Conservation (phyloP, 2,797 vertebrate species). For the Acridotheres tristis region DNA sequence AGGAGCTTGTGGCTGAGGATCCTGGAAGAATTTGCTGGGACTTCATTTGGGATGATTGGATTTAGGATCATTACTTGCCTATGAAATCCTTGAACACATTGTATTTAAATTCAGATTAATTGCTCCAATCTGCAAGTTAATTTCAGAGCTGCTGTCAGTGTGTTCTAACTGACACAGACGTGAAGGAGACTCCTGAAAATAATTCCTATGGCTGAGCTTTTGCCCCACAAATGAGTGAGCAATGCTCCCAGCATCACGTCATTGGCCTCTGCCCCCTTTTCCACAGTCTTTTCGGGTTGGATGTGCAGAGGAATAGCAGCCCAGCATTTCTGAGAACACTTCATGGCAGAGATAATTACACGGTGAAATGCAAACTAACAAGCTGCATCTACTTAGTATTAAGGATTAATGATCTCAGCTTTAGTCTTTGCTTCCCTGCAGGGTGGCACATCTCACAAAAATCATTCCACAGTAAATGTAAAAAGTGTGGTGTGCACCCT, state of each 20-base stretch:
- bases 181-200: neutral
- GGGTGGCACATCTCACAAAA: neutral
- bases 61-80: neutral
- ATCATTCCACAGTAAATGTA: neutral
- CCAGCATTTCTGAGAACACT: neutral
- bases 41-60: neutral
- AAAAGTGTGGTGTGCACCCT: neutral
- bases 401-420: constrained; percentile 38
- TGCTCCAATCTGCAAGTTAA: neutral
- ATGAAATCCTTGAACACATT: neutral
- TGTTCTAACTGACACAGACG: neutral
- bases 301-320: neutral
- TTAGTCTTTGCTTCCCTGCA: constrained; percentile 3
- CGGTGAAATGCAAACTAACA: constrained; percentile 27
- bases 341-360: neutral
- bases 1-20: neutral
- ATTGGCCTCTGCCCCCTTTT: neutral
- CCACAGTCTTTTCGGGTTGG: accelerated
- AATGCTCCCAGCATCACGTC: accelerated
- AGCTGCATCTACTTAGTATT: constrained; percentile 24
- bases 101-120: neutral
- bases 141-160: neutral
- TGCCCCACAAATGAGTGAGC: accelerated
- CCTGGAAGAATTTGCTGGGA: neutral
- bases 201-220: neutral